These are phyloP conservation scores for Chymomyza caudatula DNA, from an alignment of 2,888 invertebrate genomes.

Conservation along the genomic window DNA sequence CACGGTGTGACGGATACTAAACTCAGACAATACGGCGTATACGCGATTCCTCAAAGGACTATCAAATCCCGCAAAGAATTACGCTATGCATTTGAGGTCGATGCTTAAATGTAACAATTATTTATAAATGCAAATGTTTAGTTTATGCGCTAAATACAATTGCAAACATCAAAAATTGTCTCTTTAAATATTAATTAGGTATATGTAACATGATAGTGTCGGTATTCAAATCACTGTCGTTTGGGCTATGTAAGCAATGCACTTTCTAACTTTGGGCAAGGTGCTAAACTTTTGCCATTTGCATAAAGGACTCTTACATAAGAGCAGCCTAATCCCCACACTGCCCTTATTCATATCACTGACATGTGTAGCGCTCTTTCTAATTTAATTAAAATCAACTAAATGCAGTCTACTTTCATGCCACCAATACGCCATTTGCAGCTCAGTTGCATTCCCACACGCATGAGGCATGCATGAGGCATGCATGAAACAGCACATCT, in stretches of 20 bases:
- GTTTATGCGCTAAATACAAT: too few species aligned
- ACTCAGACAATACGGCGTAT: too few species aligned
- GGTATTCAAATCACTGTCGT: background rate
- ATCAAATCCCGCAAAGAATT: too few species aligned
- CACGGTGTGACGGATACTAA: too few species aligned
- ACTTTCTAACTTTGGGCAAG: too few species aligned
- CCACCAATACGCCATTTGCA: slow-evolving; percentile 9
- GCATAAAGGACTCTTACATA: too few species aligned
- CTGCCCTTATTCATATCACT: background rate
- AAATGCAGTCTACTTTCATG: slow-evolving; percentile 32
- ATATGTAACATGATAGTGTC: background rate
- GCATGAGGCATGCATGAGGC: slow-evolving; percentile 25
- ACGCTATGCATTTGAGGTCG: too few species aligned
- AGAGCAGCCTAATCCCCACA: background rate
- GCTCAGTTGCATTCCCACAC: too few species aligned
- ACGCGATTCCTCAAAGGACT: too few species aligned
- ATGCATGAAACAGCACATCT: slow-evolving; percentile 6
- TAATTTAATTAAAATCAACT: slow-evolving; percentile 70
- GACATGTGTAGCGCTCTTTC: slow-evolving; percentile 46
- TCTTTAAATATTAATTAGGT: background rate
- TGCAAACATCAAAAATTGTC: too few species aligned
- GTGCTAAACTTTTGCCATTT: background rate
- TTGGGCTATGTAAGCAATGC: background rate
- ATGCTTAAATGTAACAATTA: too few species aligned
- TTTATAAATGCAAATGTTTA: too few species aligned